These are phyloP conservation scores for Rana temporaria DNA, from an alignment of 2,113 vertebrate genomes.

Conservation along the genomic window DNA sequence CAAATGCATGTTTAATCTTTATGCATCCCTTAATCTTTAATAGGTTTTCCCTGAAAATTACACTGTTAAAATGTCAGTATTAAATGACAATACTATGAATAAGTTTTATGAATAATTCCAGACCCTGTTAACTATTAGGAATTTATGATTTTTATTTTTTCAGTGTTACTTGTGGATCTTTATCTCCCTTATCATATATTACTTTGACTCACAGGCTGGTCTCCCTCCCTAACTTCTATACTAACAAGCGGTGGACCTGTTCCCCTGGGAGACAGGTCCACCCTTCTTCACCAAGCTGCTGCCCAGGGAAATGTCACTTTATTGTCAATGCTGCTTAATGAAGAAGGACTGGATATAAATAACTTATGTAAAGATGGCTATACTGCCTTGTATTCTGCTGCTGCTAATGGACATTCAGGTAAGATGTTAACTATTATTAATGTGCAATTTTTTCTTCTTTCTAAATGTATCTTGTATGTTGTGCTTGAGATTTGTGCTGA, in stretches of 20 bases:
- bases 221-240: constrained; percentile 96
- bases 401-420: constrained; percentile 95
- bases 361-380: constrained; percentile 86
- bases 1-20: too few species aligned
- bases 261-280: constrained; percentile 97
- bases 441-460: not conserved
- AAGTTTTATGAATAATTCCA: constrained; percentile 59
- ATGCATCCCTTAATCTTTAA: too few species aligned
- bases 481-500: too few species aligned
- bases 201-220: constrained; percentile 94
- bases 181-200: constrained; percentile 72
- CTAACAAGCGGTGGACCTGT: constrained; percentile 94
- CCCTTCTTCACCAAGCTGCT: constrained; percentile 99
- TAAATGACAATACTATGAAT: too few species aligned
- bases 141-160: constrained; percentile 22
- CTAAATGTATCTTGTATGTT: too few species aligned
- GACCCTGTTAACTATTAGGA: constrained; percentile 48
- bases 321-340: constrained; percentile 99
- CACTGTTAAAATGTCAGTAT: too few species aligned
- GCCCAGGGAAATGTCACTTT: constrained; percentile 99
- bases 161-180: constrained; percentile 58
- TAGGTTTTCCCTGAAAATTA: too few species aligned
- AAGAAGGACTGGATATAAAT: constrained; percentile 85
- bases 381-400: constrained; percentile 99
- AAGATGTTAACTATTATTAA: constrained; percentile 41